Evolutionary conservation across 1,140 invertebrate species (phyloP).

Genomic region (Drosophila jambulina): DNA sequence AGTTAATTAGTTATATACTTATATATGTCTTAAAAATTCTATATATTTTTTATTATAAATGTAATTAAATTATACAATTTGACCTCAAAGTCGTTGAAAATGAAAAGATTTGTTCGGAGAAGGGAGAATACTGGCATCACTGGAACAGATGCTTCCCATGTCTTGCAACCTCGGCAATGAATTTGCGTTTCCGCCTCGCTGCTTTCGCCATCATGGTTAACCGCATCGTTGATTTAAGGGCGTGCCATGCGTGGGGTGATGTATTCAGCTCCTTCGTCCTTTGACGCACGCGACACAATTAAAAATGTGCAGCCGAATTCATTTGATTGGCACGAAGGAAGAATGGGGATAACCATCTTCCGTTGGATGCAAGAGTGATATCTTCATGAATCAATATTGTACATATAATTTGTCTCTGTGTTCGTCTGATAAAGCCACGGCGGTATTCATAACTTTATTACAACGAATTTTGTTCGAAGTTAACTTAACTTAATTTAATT

Average conservation of each 20-base stretch:
- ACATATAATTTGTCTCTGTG: not conserved
- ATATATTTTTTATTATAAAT: too few relatives aligned
- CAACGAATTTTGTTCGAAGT: too few relatives aligned
- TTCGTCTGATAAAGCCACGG: not conserved
- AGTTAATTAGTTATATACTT: too few relatives aligned
- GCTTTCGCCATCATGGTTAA: slow-evolving; percentile 50
- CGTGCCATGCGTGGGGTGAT: slow-evolving; percentile 18
- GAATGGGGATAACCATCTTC: slow-evolving; percentile 16
- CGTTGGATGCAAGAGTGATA: slow-evolving; percentile 5
- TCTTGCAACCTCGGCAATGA: slow-evolving; percentile 38
- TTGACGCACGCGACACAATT: slow-evolving; percentile 34
- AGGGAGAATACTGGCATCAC: slow-evolving; percentile 2
- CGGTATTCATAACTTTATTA: slow-evolving; percentile 7
- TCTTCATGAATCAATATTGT: slow-evolving; percentile 21
- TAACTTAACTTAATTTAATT: not conserved
- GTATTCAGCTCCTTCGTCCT: slow-evolving; percentile 20
- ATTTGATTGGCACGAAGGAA: slow-evolving; percentile 42
- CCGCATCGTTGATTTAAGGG: slow-evolving; percentile 52
- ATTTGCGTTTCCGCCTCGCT: slow-evolving; percentile 48
- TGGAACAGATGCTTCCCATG: slow-evolving; percentile 17
- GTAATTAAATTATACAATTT: not conserved
- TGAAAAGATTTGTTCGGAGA: not conserved
- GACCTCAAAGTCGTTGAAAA: not conserved
- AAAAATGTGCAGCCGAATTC: slow-evolving; percentile 47
- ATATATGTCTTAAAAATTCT: too few relatives aligned